A percentile compares a stretch with the other conserved stretches of the same genome.
These are phyloP conservation scores for Pteronura brasiliensis DNA, from an alignment of 2,113 vertebrate genomes.

Conservation along the genomic window DNA sequence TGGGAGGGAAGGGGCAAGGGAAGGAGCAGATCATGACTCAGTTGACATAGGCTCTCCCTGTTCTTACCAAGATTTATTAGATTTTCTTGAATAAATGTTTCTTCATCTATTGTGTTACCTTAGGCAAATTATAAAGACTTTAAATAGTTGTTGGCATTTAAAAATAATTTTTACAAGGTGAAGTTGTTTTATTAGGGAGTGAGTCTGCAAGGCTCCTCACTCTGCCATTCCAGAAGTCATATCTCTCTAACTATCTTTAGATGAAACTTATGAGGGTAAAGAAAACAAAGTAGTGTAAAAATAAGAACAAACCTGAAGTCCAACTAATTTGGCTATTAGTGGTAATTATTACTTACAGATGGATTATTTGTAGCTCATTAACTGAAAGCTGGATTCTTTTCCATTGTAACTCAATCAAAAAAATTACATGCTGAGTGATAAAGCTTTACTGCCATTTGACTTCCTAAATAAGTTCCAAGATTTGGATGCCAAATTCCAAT, in stretches of 20 bases:
- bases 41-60: neutral
- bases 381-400: constrained; percentile 40
- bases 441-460: constrained; percentile 3
- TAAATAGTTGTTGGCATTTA: neutral
- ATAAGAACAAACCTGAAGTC: constrained; percentile 20
- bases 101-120: neutral
- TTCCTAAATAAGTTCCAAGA: constrained; percentile 53
- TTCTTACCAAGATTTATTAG: neutral
- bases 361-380: constrained; percentile 52
- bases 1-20: neutral
- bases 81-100: constrained; percentile 29
- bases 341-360: constrained; percentile 47
- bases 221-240: neutral
- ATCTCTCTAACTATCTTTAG: constrained; percentile 13
- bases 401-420: constrained; percentile 34
- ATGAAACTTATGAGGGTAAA: constrained; percentile 31
- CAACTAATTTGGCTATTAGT: constrained; percentile 52
- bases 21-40: neutral
- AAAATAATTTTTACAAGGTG: neutral
- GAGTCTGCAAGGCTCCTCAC: neutral
- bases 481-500: constrained; percentile 39
- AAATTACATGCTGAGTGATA: constrained; percentile 1
- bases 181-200: neutral
- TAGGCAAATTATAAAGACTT: neutral
- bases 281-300: constrained; percentile 35